Conservation (phyloP, 2,113 vertebrate species). For the Caranx melampygus region DNA sequence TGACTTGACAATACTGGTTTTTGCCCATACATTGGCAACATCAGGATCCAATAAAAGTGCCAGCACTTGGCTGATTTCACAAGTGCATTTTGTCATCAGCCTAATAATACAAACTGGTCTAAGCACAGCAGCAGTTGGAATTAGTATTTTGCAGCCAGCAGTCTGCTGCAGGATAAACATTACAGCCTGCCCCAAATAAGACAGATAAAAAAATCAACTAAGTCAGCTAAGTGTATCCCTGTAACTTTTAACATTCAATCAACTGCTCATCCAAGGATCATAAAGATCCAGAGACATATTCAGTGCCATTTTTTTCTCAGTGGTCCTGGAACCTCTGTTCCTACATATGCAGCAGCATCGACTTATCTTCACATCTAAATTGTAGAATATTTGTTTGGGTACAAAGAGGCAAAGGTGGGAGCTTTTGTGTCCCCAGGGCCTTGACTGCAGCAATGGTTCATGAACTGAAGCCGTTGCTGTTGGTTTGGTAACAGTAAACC, state of each 20-base stretch:
- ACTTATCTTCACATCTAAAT: too few species aligned
- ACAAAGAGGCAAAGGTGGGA: too few species aligned
- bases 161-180: conserved; percentile 1
- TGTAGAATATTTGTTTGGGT: too few species aligned
- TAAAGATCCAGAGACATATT: background rate
- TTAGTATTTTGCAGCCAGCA: background rate
- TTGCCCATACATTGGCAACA: conserved; percentile 9
- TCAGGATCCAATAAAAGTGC: conserved; percentile 17
- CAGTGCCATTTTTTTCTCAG: too few species aligned
- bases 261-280: background rate
- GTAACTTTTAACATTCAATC: conserved; percentile 1
- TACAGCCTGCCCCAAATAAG: conserved; percentile 17
- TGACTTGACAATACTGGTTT: background rate
- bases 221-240: conserved; percentile 6
- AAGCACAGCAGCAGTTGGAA: conserved; percentile 17
- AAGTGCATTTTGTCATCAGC: conserved; percentile 31
- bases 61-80: conserved; percentile 44
- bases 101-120: conserved; percentile 30
- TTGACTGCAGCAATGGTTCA: too few species aligned
- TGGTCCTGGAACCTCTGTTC: too few species aligned
- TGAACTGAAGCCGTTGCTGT: too few species aligned
- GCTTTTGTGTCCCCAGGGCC: too few species aligned
- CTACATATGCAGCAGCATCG: too few species aligned
- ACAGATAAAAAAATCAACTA: conserved; percentile 32
- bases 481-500: too few species aligned